Percentiles rank a stretch among this genome's conserved stretches.
These are phyloP conservation scores for Bovichtus variegatus DNA, from an alignment of 2,797 vertebrate genomes.

Conservation along the genomic window DNA sequence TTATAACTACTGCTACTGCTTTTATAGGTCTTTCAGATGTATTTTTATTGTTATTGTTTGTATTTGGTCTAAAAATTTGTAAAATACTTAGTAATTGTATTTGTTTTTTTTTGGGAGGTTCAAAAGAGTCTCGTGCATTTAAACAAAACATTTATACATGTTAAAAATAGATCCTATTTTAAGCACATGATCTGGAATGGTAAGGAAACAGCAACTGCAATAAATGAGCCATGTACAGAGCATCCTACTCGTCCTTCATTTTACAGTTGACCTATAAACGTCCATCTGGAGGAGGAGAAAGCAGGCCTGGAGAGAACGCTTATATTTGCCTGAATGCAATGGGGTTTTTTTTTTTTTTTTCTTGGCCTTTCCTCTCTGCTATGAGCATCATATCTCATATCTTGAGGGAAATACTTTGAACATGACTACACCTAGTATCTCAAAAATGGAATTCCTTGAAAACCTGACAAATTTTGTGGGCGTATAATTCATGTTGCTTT, in stretches of 20 bases:
- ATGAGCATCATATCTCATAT: slow-evolving; percentile 4
- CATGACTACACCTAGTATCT: not conserved
- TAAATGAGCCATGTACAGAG: slow-evolving; percentile 33
- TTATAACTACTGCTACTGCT: not conserved
- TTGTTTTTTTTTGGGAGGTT: not conserved
- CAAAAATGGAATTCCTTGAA: slow-evolving; percentile 8
- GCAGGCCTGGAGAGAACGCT: slow-evolving; percentile 23
- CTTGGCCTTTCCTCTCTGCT: slow-evolving; percentile 10
- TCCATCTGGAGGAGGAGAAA: slow-evolving; percentile 51
- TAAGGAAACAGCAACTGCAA: slow-evolving; percentile 4
- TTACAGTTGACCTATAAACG: slow-evolving; percentile 62
- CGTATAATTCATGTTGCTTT: slow-evolving; percentile 2
- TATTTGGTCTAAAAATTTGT: not conserved
- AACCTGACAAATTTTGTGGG: not conserved
- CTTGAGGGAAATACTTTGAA: slow-evolving; percentile 2
- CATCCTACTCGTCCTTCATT: slow-evolving; percentile 15
- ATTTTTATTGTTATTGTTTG: not conserved
- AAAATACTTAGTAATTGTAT: not conserved
- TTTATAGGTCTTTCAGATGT: not conserved
- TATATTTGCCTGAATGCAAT: slow-evolving; percentile 31
- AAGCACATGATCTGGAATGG: not conserved
- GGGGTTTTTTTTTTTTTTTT: not conserved
- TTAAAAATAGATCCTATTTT: not conserved
- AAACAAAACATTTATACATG: not conserved
- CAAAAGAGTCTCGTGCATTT: not conserved